Evolutionary conservation across 2,888 invertebrate species (phyloP).

Genomic region (Rhagium mordax): DNA sequence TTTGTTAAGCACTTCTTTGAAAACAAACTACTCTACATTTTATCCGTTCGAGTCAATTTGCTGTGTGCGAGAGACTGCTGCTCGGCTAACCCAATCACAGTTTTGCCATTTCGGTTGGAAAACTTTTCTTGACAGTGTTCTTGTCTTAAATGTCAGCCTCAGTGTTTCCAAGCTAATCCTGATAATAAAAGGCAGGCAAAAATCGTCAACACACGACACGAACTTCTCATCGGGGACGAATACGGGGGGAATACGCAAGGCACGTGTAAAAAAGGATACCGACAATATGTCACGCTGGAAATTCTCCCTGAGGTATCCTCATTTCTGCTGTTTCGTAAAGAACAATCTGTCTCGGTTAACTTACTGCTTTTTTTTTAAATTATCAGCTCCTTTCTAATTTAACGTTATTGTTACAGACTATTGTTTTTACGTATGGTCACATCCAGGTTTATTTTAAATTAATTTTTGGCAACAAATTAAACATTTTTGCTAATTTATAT

Average conservation of each 20-base stretch:
- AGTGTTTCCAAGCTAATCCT: conserved; percentile 26
- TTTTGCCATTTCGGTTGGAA: conserved; percentile 14
- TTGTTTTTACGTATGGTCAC: background rate
- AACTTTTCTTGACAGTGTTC: conserved; percentile 30
- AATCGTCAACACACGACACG: conserved; percentile 22
- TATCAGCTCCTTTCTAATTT: background rate
- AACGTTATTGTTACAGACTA: background rate
- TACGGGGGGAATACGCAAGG: background rate
- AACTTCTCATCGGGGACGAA: background rate
- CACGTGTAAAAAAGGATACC: background rate
- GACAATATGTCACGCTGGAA: background rate
- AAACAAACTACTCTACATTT: background rate
- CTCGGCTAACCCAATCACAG: conserved; percentile 27
- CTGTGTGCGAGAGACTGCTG: conserved; percentile 21
- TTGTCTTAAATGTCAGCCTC: conserved; percentile 30
- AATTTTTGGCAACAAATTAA: too few species aligned
- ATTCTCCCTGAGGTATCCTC: background rate
- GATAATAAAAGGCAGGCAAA: conserved; percentile 30
- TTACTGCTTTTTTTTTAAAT: conserved; percentile 7
- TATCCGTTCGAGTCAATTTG: background rate
- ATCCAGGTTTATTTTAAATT: background rate
- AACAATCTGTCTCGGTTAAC: background rate
- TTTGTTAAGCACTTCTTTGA: background rate
- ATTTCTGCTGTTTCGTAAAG: background rate
- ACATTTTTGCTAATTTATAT: too few species aligned